Conservation (phyloP, 1,140 invertebrate genomes). For the Heliconius nattereri region DNA sequence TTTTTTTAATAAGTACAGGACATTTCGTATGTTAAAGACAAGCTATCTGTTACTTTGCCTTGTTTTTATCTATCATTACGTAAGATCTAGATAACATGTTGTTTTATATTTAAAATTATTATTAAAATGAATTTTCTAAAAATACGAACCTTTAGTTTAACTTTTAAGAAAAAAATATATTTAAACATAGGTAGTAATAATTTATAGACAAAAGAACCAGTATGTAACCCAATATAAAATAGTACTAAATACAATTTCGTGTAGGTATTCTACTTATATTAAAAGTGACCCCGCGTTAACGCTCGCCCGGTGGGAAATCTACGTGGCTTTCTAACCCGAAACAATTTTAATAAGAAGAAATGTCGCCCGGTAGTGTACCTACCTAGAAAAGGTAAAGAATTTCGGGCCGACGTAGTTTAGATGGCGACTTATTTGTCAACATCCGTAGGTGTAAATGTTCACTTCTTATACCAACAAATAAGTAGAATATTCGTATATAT, state of each 20-base stretch:
- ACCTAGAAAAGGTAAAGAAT: conserved; percentile 31
- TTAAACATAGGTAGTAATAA: neutral
- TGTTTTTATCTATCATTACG: neutral
- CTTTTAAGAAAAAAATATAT: too few species aligned
- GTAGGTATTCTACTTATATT: conserved; percentile 17
- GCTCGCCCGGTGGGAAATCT: conserved; percentile 37
- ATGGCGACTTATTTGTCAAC: conserved; percentile 11
- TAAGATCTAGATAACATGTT: neutral
- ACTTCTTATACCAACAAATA: neutral
- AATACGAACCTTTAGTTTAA: neutral
- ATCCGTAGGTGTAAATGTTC: conserved; percentile 1
- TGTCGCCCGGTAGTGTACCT: conserved; percentile 29
- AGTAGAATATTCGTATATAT: neutral
- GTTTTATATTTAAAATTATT: neutral
- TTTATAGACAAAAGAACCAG: too few species aligned
- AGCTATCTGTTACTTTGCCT: neutral
- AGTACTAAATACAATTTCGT: neutral
- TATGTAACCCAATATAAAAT: neutral
- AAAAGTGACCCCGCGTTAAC: conserved; percentile 29
- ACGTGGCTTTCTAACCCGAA: conserved; percentile 34
- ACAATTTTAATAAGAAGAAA: conserved; percentile 42
- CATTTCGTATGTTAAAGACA: neutral
- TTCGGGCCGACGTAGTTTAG: conserved; percentile 12
- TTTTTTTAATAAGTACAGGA: neutral
- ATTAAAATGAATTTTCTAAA: neutral